Conservation (phyloP, 2,888 invertebrate species). For the Pharmacophagus antenor region DNA sequence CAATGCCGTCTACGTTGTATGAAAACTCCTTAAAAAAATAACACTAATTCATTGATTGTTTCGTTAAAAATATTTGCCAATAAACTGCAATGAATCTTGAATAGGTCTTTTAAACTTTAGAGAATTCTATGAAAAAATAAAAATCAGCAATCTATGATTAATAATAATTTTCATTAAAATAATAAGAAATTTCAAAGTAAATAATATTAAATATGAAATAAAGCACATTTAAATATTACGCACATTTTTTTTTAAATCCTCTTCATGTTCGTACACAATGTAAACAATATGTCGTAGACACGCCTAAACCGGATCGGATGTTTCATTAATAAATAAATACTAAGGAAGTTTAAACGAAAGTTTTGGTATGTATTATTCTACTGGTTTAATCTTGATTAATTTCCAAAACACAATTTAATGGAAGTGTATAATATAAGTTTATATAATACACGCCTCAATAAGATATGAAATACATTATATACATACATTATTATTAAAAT, state of each 20-base stretch:
- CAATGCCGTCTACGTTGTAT: conserved; percentile 31
- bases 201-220: background rate
- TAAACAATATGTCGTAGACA: background rate
- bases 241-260: background rate
- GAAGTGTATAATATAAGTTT: too few relatives aligned
- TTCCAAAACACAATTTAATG: too few relatives aligned
- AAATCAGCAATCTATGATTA: too few relatives aligned
- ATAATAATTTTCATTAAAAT: too few relatives aligned
- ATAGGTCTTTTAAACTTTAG: too few relatives aligned
- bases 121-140: too few relatives aligned
- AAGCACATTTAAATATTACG: background rate
- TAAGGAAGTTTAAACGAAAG: background rate
- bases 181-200: too few relatives aligned
- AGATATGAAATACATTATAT: too few relatives aligned
- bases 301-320: background rate
- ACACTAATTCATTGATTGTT: background rate
- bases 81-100: too few relatives aligned
- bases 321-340: conserved; percentile 1
- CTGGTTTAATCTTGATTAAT: background rate
- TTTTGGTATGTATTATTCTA: background rate
- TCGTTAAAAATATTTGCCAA: background rate
- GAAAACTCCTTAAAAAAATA: background rate
- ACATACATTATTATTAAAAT: too few relatives aligned
- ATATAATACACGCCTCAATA: too few relatives aligned
- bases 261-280: background rate